Base-by-base conservation (phyloP, 2,113 vertebrate species). In the Poeciliopsis occidentalis region DNA sequence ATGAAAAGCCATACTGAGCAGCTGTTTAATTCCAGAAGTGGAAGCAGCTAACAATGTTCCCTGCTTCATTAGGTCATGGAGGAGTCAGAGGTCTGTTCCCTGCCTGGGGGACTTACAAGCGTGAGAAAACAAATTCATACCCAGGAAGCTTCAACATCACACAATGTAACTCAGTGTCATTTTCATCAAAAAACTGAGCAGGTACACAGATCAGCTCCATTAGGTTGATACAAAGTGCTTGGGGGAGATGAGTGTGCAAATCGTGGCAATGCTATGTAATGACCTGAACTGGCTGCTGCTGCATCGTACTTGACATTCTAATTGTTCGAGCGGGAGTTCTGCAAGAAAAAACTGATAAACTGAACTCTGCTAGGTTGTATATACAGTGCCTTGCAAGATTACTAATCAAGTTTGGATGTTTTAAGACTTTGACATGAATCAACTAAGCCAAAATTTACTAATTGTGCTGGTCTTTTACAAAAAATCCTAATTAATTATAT, bases 121-220 rank as follows among this genome's bases (percentile, higher is more conserved):
- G 92, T 97, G 90, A 97, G 96, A 87, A 96, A 95, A 94, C 97
- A 96, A 72, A 98, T 99, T 65, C 97, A 98, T 85, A 96, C 90
- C 85, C 95, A 94, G 60, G 90, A 93, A 91, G 92, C 82, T 73
- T 89, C 91, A 66, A 92, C 95, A 74, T 92, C 94, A 62, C 90
- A 82, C 79, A 96, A 91, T 47, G 94, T 96, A 88, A 91, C 95
- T 91, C 95, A 96, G 79, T 90, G 94, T 79, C 95, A 96, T 34
- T 91, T 94, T 37, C 95, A 95, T 61, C 96, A 95, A 1, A 95
- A 91, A 94, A 83, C 92, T 80, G 81, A 91, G 78, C 95, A 98
- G 98, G 97, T 99, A 96, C 0, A 24, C 12, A 41, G 67, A 54
- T 24, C 24, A 12, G 15, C 34, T 64, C 71, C 29, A 69, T 71